A percentile compares a stretch with the other conserved stretches of the same genome.
Evolutionary conservation across 2,888 invertebrate genomes (phyloP).

Genomic region (Mechanitis mazaeus): DNA sequence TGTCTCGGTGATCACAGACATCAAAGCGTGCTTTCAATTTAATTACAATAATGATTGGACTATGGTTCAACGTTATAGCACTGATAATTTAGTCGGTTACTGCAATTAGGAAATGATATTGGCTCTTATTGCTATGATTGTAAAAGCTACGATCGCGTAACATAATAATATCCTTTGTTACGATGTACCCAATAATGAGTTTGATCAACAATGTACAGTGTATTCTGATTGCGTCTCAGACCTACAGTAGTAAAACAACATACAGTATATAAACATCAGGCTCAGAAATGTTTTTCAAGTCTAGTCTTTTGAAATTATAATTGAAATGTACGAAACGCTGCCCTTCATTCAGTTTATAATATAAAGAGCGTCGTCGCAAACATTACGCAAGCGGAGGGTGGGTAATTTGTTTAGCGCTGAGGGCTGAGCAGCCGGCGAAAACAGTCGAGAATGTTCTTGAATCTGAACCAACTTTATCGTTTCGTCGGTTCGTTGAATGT

Average conservation of each 20-base stretch:
- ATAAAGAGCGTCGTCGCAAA: conserved; percentile 17
- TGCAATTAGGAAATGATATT: conserved; percentile 1
- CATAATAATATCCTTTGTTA: background rate
- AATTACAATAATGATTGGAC: conserved; percentile 50
- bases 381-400: conserved; percentile 21
- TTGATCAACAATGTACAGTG: background rate
- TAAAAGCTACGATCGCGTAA: background rate
- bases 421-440: conserved; percentile 17
- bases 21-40: conserved; percentile 47
- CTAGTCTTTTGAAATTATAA: conserved; percentile 9
- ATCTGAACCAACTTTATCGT: conserved; percentile 21
- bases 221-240: conserved; percentile 3
- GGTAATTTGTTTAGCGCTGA: conserved; percentile 25
- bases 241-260: no score
- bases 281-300: no score
- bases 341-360: conserved; percentile 7
- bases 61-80: conserved; percentile 26
- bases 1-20: conserved; percentile 29
- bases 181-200: conserved; percentile 4
- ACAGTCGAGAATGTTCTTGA: conserved; percentile 17
- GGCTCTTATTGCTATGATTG: conserved; percentile 1
- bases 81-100: conserved; percentile 36
- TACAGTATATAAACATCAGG: background rate
- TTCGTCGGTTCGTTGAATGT: conserved; percentile 26
- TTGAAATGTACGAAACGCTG: background rate